These are phyloP conservation scores for Chloebia gouldiae DNA, from an alignment of 2,113 vertebrate genomes.

Conservation along the genomic window DNA sequence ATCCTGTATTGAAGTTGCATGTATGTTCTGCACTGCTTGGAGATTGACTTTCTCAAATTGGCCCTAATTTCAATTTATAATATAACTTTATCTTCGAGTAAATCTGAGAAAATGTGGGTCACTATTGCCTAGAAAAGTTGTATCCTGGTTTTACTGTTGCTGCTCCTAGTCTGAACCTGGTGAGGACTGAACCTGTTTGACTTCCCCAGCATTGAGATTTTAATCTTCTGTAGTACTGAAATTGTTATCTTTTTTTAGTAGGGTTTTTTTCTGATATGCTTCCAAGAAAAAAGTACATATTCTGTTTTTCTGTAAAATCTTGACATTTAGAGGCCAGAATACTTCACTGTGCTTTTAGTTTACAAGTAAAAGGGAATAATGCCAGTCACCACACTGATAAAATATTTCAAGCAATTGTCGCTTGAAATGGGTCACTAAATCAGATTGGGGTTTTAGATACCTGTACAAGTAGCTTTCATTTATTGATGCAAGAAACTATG, in stretches of 20 bases:
- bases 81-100: not conserved
- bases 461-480: not conserved
- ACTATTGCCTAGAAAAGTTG: not conserved
- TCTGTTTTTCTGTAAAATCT: not conserved
- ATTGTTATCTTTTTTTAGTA: not conserved
- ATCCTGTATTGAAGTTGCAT: not conserved
- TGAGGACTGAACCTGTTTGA: not conserved
- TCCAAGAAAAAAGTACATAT: not conserved
- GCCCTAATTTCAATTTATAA: not conserved
- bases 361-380: not conserved
- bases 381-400: not conserved
- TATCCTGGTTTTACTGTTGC: not conserved
- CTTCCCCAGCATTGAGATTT: not conserved
- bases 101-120: not conserved
- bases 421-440: not conserved
- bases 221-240: not conserved
- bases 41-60: not conserved
- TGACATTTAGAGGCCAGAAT: not conserved
- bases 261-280: not conserved
- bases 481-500: not conserved
- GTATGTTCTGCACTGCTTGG: not conserved
- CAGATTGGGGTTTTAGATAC: not conserved
- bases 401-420: not conserved
- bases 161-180: not conserved
- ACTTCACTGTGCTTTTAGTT: not conserved